Percentiles rank a stretch among this genome's conserved stretches.
phyloP scores from a whole-genome alignment of 2,797 vertebrate genomes.

The Bufotes viridis region DNA sequence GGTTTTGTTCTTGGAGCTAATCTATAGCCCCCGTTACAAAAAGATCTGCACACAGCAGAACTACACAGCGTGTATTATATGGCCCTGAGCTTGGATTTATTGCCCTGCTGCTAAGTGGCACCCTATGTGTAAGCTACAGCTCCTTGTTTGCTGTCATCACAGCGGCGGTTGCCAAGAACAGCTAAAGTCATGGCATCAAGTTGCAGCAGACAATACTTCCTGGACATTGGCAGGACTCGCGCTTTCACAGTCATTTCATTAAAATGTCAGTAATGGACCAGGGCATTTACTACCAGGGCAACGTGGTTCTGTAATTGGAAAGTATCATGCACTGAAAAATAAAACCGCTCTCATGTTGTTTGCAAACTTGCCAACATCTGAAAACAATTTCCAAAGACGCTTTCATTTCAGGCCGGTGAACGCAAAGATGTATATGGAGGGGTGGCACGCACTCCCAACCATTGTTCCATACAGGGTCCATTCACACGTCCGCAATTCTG shows the following conservation, averaged over 20 bases:
- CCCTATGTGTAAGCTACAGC: conserved; percentile 48
- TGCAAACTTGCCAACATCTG: conserved; percentile 26
- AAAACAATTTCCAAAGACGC: conserved; percentile 12
- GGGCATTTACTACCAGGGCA: conserved; percentile 48
- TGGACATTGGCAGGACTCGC: conserved; percentile 42
- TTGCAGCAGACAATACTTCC: conserved; percentile 55
- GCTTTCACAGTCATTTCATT: conserved; percentile 50
- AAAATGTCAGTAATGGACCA: conserved; percentile 54
- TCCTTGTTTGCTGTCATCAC: conserved; percentile 54
- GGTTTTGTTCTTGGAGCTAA: neutral
- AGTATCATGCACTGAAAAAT: conserved; percentile 44
- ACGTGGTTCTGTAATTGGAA: conserved; percentile 38
- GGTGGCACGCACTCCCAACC: too few species aligned
- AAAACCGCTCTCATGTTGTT: conserved; percentile 32
- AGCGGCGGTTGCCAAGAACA: conserved; percentile 55
- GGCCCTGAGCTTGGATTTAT: conserved; percentile 29
- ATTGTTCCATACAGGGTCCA: too few species aligned
- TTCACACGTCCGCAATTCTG: too few species aligned
- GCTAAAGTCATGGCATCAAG: conserved; percentile 48
- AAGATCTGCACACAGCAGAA: conserved; percentile 14
- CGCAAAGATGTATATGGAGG: neutral
- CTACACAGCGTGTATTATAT: neutral
- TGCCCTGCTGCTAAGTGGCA: conserved; percentile 50
- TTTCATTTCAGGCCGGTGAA: neutral
- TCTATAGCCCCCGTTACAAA: conserved; percentile 1